These are phyloP conservation scores for Sipha maydis DNA, from an alignment of 2,888 invertebrate genomes.

Conservation along the genomic window DNA sequence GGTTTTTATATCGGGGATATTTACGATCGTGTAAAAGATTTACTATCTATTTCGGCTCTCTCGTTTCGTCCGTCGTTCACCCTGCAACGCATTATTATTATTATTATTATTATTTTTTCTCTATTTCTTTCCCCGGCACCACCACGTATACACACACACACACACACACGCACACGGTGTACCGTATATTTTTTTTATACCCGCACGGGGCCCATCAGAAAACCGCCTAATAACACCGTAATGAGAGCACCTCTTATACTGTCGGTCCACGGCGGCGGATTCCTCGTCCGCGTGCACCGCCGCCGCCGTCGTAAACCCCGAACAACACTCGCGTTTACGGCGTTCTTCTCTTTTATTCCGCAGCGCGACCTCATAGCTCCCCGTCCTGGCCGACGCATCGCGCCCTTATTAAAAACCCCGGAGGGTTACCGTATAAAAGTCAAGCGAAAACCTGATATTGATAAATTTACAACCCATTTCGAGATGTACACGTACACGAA, in stretches of 20 bases:
- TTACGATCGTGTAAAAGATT: conserved; percentile 61
- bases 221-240: conserved; percentile 59
- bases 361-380: neutral
- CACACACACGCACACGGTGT: too few relatives aligned
- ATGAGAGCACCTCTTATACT: conserved; percentile 48
- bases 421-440: conserved; percentile 38
- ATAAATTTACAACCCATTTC: conserved; percentile 60
- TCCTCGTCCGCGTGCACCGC: neutral
- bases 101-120: neutral
- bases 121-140: neutral
- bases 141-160: neutral
- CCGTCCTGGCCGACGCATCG: neutral
- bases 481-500: neutral
- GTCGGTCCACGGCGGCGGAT: conserved; percentile 1
- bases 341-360: conserved; percentile 19
- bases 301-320: conserved; percentile 49
- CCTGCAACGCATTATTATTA: neutral
- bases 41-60: conserved; percentile 39
- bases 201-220: conserved; percentile 3
- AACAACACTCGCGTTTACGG: conserved; percentile 43
- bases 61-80: conserved; percentile 38
- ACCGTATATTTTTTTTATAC: conserved; percentile 43
- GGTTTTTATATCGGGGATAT: conserved; percentile 56
- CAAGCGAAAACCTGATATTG: conserved; percentile 51
- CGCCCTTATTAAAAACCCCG: conserved; percentile 54